Evolutionary conservation across 2,113 vertebrate species (phyloP).

Genomic region (Hydrolagus affinis): DNA sequence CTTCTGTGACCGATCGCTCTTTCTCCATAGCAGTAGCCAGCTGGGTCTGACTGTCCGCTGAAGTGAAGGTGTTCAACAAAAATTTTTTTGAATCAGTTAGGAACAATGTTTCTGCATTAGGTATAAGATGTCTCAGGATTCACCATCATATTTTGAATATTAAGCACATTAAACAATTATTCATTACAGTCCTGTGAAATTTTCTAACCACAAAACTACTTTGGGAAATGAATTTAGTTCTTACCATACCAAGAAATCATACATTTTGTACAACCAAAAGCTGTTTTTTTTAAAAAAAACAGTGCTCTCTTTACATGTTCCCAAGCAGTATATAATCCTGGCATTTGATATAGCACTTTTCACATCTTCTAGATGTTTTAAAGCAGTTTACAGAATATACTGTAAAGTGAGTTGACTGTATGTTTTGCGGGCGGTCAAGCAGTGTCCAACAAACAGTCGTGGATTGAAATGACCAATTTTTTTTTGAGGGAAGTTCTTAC

Average conservation of each 20-base stretch:
- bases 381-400: too few relatives aligned
- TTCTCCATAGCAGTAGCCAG: constrained; percentile 83
- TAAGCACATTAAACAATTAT: neutral
- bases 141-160: neutral
- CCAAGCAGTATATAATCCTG: neutral
- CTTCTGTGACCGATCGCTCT: constrained; percentile 80
- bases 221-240: too few relatives aligned
- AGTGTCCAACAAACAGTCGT: too few relatives aligned
- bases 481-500: too few relatives aligned
- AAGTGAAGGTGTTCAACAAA: neutral
- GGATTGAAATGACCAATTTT: too few relatives aligned
- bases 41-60: constrained; percentile 81
- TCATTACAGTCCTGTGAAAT: neutral
- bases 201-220: too few relatives aligned
- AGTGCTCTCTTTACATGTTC: neutral
- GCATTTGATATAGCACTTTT: too few relatives aligned
- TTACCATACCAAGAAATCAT: too few relatives aligned
- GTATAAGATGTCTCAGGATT: neutral
- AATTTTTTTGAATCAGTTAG: neutral
- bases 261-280: too few relatives aligned
- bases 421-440: too few relatives aligned
- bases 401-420: too few relatives aligned
- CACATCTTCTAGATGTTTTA: too few relatives aligned
- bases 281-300: neutral
- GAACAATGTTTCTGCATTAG: neutral